These are phyloP conservation scores for Epinephelus lanceolatus DNA, from an alignment of 2,113 vertebrate genomes.

Conservation along the genomic window DNA sequence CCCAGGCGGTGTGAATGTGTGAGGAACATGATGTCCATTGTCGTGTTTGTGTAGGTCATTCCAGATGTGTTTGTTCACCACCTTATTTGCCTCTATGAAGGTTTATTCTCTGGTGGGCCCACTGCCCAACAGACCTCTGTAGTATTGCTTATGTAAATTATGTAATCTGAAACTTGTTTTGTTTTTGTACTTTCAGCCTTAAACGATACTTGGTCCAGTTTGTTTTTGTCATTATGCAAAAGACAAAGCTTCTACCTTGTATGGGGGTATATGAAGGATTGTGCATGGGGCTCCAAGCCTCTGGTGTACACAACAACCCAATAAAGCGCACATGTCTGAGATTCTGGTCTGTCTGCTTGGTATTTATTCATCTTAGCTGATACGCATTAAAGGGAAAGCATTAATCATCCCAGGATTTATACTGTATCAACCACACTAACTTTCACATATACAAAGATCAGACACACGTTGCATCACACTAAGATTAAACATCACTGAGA, in stretches of 20 bases:
- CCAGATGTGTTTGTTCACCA: constrained; percentile 92
- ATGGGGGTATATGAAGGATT: constrained; percentile 75
- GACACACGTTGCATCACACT: too few relatives aligned
- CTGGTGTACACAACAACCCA: constrained; percentile 91
- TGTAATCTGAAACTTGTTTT: constrained; percentile 85
- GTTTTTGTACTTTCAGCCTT: constrained; percentile 95
- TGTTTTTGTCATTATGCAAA: constrained; percentile 84
- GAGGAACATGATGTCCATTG: constrained; percentile 89
- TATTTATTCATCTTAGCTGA: constrained; percentile 5
- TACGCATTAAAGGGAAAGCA: background rate
- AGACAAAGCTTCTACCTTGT: constrained; percentile 80
- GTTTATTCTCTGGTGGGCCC: constrained; percentile 83
- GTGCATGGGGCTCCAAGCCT: constrained; percentile 84
- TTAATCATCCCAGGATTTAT: background rate
- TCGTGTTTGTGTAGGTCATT: constrained; percentile 88
- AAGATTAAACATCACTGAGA: background rate
- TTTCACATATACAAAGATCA: background rate
- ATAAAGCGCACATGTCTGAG: constrained; percentile 94
- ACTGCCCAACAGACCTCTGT: constrained; percentile 79
- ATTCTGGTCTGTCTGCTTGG: constrained; percentile 34
- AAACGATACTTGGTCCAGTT: constrained; percentile 88
- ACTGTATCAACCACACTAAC: background rate
- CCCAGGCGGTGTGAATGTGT: constrained; percentile 88
- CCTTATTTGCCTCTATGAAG: constrained; percentile 92
- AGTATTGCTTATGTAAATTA: constrained; percentile 95